Evolutionary conservation across 2,797 vertebrate species (phyloP), one percentile per base, ranked within the genome.

Genomic region (Nothura maculosa): DNA sequence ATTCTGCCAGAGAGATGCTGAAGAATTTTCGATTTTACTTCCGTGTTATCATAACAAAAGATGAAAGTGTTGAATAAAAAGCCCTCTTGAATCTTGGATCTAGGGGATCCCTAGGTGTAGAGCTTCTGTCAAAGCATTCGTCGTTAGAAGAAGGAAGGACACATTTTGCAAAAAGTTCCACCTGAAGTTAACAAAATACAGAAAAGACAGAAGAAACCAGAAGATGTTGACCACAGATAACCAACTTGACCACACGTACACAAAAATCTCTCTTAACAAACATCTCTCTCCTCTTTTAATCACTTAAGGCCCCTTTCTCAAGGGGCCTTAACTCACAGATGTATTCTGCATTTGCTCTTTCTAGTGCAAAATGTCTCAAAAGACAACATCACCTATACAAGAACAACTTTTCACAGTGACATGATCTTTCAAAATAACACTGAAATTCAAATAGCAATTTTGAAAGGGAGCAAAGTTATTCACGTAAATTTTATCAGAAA

Each of bases 11-110:
- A 43, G 1, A 69, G 30, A 52, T 40, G 48, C 1, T 45, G 18
- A 93, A 60, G 27, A 48, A 57, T 61, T 88, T 81, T 91, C 43
- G 40, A 10, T 75, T 88, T 40, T 80, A 20, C 38, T 81, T 93
- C 85, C 50, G 62, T 86, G 58, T 77, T 40, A 47, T 30, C 24
- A 13, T 1, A 40, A 50, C 1, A 4, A 4, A 77, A 21, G 36
- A 81, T 48, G 14, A 11, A 85, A 34, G 10, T 6, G 12, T 77
- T 0, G 0, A 63, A 68, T 75, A 81, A n/a, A 72, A 85, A 85
- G 16, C 25, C 0, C 0, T 45, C 25, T 60, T 25, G n/a, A 83
- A 48, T 3, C 0, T 55, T 63, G 79, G 28, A 36, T 67, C 15
- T 22, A 45, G 47, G 22, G 2, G 14, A 62, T 87, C 76, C n/a